Evolutionary conservation across 2,113 vertebrate species (phyloP).

Genomic region (Proteles cristata): DNA sequence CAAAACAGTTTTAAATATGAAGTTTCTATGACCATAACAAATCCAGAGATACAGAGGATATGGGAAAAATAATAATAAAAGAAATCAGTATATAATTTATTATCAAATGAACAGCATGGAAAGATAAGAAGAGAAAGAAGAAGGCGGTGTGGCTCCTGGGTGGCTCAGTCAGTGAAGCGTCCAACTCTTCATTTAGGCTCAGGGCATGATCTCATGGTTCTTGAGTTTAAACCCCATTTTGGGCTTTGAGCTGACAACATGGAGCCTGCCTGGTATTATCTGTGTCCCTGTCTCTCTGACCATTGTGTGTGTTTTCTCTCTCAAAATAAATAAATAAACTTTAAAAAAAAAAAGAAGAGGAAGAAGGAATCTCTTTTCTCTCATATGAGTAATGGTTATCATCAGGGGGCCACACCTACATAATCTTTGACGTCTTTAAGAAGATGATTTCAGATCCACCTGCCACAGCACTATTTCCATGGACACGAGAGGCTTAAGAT

Average conservation of each 20-base stretch:
- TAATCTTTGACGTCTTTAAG: neutral
- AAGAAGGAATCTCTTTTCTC: neutral
- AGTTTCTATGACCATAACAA: neutral
- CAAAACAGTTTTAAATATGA: neutral
- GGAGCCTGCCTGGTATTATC: no score
- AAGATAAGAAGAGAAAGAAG: neutral
- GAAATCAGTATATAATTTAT: neutral
- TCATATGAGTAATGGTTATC: neutral
- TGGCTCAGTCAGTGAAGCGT: no score
- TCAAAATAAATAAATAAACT: no score
- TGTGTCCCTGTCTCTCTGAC: no score
- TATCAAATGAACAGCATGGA: neutral
- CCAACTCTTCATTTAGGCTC: no score
- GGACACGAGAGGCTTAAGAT: neutral
- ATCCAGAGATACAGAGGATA: neutral
- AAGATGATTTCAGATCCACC: neutral
- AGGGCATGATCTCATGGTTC: no score
- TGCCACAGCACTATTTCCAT: neutral
- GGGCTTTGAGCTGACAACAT: no score
- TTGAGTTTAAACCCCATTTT: no score
- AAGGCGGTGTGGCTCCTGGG: no score
- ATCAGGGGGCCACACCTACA: fast-evolving
- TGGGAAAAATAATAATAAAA: neutral
- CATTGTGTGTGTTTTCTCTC: no score
- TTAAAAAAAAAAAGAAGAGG: neutral